Evolutionary conservation across 2,113 vertebrate species (phyloP).

Genomic region (Ornithorhynchus anatinus): DNA sequence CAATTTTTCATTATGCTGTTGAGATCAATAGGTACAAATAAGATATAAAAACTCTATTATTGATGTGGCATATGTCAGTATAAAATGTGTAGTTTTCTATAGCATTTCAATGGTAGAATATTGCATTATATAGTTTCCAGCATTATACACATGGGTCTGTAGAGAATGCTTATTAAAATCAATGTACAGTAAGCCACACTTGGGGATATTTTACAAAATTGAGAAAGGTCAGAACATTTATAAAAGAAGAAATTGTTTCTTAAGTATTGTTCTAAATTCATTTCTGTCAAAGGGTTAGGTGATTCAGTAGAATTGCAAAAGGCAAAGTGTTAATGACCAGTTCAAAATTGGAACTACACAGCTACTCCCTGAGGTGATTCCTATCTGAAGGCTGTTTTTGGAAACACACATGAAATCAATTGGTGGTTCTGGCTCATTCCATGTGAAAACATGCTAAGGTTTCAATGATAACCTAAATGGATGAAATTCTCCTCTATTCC

Average conservation of each 20-base stretch:
- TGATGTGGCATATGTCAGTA: constrained; percentile 74
- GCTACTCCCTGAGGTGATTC: too few species aligned
- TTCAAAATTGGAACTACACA: too few species aligned
- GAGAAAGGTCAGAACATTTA: constrained; percentile 52
- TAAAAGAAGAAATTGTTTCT: constrained; percentile 21
- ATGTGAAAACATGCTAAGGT: too few species aligned
- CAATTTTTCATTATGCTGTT: constrained; percentile 81
- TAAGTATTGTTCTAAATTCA: constrained; percentile 25
- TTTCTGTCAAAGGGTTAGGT: not conserved
- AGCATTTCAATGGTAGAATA: constrained; percentile 70
- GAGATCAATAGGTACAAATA: constrained; percentile 82
- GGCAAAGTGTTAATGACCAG: too few species aligned
- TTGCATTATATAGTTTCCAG: constrained; percentile 73
- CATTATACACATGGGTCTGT: constrained; percentile 73
- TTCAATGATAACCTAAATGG: too few species aligned
- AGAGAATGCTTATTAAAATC: constrained; percentile 79
- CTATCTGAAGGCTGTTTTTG: too few species aligned
- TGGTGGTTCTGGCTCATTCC: too few species aligned
- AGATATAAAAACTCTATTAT: constrained; percentile 83
- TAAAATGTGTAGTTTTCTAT: constrained; percentile 74
- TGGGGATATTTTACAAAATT: constrained; percentile 61
- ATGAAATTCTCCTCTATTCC: too few species aligned
- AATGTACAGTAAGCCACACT: constrained; percentile 69
- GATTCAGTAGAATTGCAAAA: not conserved
- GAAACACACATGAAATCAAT: too few species aligned